These are phyloP conservation scores for Malaclemys terrapin DNA, from an alignment of 2,113 vertebrate species.

Conservation along the genomic window DNA sequence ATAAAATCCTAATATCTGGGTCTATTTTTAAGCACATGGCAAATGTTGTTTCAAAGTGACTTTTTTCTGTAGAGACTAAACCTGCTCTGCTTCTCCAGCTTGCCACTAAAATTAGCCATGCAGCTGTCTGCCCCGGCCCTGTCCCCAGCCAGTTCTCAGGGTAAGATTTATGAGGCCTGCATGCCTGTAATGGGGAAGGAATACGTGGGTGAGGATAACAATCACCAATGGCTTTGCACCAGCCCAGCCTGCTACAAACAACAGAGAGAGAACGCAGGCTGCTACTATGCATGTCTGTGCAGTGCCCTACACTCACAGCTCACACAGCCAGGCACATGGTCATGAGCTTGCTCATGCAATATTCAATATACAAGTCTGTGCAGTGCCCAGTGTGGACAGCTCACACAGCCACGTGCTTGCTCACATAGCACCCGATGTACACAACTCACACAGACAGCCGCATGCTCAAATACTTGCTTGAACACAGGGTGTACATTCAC, in stretches of 20 bases:
- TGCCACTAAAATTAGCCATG: conserved; percentile 49
- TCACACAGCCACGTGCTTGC: not conserved
- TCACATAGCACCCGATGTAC: not conserved
- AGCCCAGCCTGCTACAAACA: not conserved
- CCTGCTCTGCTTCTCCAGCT: conserved; percentile 17
- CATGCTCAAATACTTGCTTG: not conserved
- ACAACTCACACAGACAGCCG: not conserved
- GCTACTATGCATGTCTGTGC: not conserved
- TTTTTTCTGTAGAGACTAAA: conserved; percentile 44
- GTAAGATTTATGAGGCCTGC: conserved; percentile 26
- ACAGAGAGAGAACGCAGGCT: not conserved
- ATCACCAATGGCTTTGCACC: not conserved
- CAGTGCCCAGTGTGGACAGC: not conserved
- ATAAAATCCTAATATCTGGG: not conserved
- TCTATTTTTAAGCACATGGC: conserved; percentile 25
- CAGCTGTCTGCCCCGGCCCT: conserved; percentile 33
- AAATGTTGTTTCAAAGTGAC: conserved; percentile 4
- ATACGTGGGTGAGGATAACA: not conserved
- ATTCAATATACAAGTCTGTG: not conserved
- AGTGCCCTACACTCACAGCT: not conserved
- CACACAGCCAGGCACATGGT: not conserved
- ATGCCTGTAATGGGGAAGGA: not conserved
- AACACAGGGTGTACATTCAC: not conserved
- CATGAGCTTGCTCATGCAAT: not conserved
- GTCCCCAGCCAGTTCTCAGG: conserved; percentile 48